A percentile compares a stretch with the other conserved stretches of the same genome.
Conservation (phyloP, 2,113 vertebrate species). For the Macroglossus sobrinus region DNA sequence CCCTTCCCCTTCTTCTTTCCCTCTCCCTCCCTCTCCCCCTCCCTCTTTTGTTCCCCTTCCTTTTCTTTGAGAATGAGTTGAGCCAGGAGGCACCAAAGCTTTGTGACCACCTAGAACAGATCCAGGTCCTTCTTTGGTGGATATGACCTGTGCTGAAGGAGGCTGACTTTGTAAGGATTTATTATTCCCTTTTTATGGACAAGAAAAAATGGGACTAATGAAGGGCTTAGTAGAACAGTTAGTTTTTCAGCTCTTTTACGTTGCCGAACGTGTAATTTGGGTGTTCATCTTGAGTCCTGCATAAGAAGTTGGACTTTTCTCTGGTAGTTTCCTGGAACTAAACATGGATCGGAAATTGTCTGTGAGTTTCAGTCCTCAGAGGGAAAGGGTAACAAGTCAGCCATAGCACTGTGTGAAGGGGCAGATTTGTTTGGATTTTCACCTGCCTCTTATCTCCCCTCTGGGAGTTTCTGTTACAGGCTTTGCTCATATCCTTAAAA, state of each 20-base stretch:
- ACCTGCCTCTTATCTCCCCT: rapidly evolving
- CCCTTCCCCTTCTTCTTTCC: too few species aligned
- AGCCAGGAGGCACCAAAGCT: background rate
- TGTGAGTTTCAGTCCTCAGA: background rate
- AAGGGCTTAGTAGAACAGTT: conserved; percentile 75
- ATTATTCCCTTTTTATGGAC: conserved; percentile 69
- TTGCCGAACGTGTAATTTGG: conserved; percentile 34
- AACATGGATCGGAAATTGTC: background rate
- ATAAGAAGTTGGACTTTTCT: background rate
- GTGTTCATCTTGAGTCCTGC: conserved; percentile 35
- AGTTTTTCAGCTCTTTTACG: conserved; percentile 66
- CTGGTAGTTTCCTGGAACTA: background rate
- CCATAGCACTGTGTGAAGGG: background rate
- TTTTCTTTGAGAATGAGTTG: background rate
- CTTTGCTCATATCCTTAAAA: background rate
- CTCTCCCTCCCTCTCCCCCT: background rate
- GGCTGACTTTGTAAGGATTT: conserved; percentile 40
- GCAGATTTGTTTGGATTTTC: background rate
- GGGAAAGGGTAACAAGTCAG: background rate
- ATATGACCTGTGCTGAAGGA: conserved; percentile 47
- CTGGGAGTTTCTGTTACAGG: background rate
- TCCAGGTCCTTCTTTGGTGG: conserved; percentile 26
- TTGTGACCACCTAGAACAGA: background rate
- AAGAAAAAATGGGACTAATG: conserved; percentile 71
- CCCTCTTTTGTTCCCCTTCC: too few species aligned